phyloP scores from a whole-genome alignment of 64 coral and sea anemone genomes.

The Montipora efflorescens region DNA sequence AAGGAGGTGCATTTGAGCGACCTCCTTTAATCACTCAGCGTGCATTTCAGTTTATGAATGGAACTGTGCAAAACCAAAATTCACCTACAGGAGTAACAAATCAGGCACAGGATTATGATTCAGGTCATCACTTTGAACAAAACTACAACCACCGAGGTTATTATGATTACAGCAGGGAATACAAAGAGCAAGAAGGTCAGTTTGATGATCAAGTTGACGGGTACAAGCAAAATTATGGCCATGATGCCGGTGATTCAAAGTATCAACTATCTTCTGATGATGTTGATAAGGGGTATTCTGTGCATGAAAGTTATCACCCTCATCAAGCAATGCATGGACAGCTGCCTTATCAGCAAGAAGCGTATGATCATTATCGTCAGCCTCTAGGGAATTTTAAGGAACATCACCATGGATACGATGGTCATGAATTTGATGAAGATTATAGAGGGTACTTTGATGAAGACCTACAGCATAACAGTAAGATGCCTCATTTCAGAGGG shows the following conservation, averaged over 20 bases:
- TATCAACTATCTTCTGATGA: constrained; percentile 35
- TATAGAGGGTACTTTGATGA: constrained; percentile 14
- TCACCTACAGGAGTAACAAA: background rate
- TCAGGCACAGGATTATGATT: background rate
- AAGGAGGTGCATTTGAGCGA: constrained; percentile 64
- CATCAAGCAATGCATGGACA: background rate
- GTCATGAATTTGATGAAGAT: constrained; percentile 22
- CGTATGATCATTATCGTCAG: background rate
- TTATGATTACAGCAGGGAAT: background rate
- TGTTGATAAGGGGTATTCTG: constrained; percentile 22
- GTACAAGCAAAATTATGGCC: constrained; percentile 1
- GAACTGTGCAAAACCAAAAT: constrained; percentile 2
- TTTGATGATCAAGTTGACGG: background rate
- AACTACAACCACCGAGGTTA: background rate
- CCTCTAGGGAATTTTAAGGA: background rate
- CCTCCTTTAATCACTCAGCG: constrained; percentile 60
- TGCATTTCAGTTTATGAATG: constrained; percentile 42
- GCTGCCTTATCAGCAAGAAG: background rate
- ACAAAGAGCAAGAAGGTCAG: background rate
- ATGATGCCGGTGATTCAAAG: background rate
- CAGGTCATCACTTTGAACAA: constrained; percentile 10
- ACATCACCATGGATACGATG: background rate
- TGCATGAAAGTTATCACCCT: constrained; percentile 16
- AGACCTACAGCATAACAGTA: background rate
- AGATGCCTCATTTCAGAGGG: background rate